A percentile compares a stretch with the other conserved stretches of the same genome.
Conservation (phyloP, 2,113 vertebrate species). For the Glaucidium brasilianum region DNA sequence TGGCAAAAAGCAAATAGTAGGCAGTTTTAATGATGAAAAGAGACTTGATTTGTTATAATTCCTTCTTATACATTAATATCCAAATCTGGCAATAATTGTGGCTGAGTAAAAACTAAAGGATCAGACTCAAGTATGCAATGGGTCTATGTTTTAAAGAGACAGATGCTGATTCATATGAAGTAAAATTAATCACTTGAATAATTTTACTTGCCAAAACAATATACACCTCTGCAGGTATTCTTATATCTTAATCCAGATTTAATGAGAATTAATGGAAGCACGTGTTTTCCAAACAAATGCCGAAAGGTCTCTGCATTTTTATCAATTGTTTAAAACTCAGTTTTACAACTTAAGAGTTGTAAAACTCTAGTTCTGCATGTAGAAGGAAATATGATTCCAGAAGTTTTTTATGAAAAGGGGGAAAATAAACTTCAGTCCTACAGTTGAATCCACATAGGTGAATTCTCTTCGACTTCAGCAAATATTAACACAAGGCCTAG, state of each 20-base stretch:
- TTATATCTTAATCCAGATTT: conserved; percentile 26
- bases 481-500: conserved; percentile 10
- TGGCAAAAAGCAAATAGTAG: background rate
- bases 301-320: conserved; percentile 26
- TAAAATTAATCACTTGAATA: conserved; percentile 26
- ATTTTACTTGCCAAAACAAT: conserved; percentile 14
- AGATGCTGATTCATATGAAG: conserved; percentile 4
- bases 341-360: conserved; percentile 1
- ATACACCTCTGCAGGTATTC: background rate
- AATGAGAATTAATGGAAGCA: conserved; percentile 34
- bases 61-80: background rate
- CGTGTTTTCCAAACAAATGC: background rate
- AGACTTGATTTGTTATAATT: background rate
- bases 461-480: conserved; percentile 1
- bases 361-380: conserved; percentile 10
- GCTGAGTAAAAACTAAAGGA: background rate
- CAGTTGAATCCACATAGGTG: background rate
- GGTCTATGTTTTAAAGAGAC: background rate
- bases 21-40: background rate
- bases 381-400: conserved; percentile 38
- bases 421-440: background rate
- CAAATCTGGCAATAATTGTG: background rate
- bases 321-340: conserved; percentile 34
- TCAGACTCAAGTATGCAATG: background rate
- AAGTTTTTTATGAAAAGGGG: conserved; percentile 18